Percentiles rank a stretch among this genome's conserved stretches.
These are phyloP conservation scores for Peromyscus nudipes DNA, from an alignment of 2,797 vertebrate genomes.

Conservation along the genomic window DNA sequence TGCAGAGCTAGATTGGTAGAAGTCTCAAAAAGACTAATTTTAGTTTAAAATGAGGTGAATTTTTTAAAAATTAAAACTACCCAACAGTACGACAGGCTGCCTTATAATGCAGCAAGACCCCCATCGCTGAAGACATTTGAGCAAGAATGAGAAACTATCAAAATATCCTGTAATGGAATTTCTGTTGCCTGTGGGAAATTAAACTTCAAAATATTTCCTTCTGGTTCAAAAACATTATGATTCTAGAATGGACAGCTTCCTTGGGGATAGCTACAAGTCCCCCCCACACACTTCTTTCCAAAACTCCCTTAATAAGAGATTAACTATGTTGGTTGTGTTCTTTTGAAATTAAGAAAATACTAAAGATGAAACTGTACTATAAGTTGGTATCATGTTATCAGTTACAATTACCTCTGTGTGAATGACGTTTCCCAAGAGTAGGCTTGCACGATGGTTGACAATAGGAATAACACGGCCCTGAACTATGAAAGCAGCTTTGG, in stretches of 20 bases:
- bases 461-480: background rate
- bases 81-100: background rate
- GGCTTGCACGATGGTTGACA: background rate
- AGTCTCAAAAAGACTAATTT: conserved; percentile 32
- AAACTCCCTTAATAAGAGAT: conserved; percentile 27
- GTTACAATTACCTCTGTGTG: background rate
- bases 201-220: conserved; percentile 59
- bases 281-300: conserved; percentile 19
- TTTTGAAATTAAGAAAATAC: conserved; percentile 49
- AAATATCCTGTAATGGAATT: conserved; percentile 40
- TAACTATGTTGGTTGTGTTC: conserved; percentile 43
- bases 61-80: background rate
- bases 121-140: background rate
- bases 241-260: background rate
- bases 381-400: background rate
- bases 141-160: conserved; percentile 31
- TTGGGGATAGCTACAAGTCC: background rate
- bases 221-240: conserved; percentile 32
- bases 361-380: conserved; percentile 25
- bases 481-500: background rate
- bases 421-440: conserved; percentile 40
- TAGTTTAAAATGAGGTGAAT: conserved; percentile 30
- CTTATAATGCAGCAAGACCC: background rate
- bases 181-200: conserved; percentile 49
- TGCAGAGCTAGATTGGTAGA: background rate